Conservation (phyloP, 2,797 vertebrate species). For the Ceryle rudis region DNA sequence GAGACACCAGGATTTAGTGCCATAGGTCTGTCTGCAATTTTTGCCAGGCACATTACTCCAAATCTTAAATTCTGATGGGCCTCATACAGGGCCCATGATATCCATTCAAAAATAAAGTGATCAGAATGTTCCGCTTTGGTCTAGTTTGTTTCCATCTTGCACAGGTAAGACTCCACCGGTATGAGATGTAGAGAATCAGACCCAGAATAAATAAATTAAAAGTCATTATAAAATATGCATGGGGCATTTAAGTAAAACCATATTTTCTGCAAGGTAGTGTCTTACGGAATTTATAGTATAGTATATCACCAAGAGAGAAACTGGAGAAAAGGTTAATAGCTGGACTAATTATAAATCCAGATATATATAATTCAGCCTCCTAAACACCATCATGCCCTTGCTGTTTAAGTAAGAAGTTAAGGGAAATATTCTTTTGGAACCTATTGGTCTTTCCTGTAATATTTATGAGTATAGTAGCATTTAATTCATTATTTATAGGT, state of each 20-base stretch:
- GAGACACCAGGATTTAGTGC: background rate
- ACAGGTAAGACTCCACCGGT: background rate
- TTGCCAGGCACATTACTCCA: background rate
- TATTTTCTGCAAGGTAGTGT: constrained; percentile 26
- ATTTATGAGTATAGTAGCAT: constrained; percentile 72
- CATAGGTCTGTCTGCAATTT: background rate
- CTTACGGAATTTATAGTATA: constrained; percentile 37
- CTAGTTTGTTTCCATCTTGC: background rate
- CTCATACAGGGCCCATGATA: too few species aligned
- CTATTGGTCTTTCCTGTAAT: constrained; percentile 61
- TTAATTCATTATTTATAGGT: constrained; percentile 75
- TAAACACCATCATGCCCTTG: constrained; percentile 42
- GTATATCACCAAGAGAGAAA: constrained; percentile 54
- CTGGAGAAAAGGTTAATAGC: constrained; percentile 62
- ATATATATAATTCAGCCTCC: constrained; percentile 67
- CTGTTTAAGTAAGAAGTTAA: constrained; percentile 45
- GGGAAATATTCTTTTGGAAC: constrained; percentile 60
- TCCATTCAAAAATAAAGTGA: background rate
- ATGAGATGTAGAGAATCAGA: background rate
- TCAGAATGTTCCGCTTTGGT: background rate
- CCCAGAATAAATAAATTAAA: constrained; percentile 37
- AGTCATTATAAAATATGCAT: constrained; percentile 34
- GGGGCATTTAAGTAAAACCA: constrained; percentile 15
- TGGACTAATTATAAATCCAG: constrained; percentile 69
- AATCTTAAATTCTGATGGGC: background rate